Percentiles rank a stretch among this genome's conserved stretches.
These are phyloP conservation scores for Pogonomyrmex barbatus DNA, from an alignment of 1,140 invertebrate species.

Conservation along the genomic window DNA sequence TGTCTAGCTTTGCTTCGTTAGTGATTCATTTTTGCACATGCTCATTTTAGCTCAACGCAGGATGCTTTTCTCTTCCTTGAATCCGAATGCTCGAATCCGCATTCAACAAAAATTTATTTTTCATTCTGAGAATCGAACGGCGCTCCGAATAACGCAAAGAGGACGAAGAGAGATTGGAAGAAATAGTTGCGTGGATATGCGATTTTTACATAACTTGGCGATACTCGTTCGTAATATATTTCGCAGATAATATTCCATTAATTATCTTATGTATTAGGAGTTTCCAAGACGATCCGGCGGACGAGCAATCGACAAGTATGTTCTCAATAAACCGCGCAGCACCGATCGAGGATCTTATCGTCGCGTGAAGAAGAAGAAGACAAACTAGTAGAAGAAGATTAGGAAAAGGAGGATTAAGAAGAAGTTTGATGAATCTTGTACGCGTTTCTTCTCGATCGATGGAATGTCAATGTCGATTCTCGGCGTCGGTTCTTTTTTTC, in stretches of 20 bases:
- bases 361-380: conserved; percentile 48
- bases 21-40: background rate
- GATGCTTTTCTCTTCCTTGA: background rate
- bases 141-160: conserved; percentile 39
- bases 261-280: conserved; percentile 31
- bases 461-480: conserved; percentile 10
- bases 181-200: conserved; percentile 35
- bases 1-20: background rate
- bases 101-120: conserved; percentile 22
- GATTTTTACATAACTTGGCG: conserved; percentile 27
- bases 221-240: background rate
- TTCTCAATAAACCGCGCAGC: conserved; percentile 13
- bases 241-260: conserved; percentile 14
- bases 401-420: conserved; percentile 43
- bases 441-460: conserved; percentile 23
- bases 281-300: conserved; percentile 13
- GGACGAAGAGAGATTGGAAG: conserved; percentile 55
- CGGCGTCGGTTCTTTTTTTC: background rate
- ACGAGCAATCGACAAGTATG: conserved; percentile 5
- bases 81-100: background rate
- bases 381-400: conserved; percentile 42
- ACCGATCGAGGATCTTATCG: conserved; percentile 43
- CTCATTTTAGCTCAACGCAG: background rate
- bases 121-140: conserved; percentile 23
- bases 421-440: conserved; percentile 54